Evolutionary conservation across 2,113 vertebrate genomes (phyloP).

Genomic region (Sus scrofa): T2T-Sscrofa CM000814.6:34209001-34209500

Average conservation of each 20-base stretch:
- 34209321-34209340: constrained; percentile 2
- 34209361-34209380: constrained; percentile 25
- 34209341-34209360: not conserved
- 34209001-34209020: not conserved
- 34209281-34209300: constrained; percentile 33
- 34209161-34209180: not conserved
- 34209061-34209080: not conserved
- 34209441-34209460: not conserved
- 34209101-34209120: not conserved
- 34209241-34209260: constrained; percentile 20
- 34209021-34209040: constrained; percentile 42
- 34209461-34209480: not conserved
- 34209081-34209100: not conserved
- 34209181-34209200: not conserved
- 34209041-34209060: not conserved
- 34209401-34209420: constrained; percentile 17
- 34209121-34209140: not conserved
- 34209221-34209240: constrained; percentile 46
- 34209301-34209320: not conserved
- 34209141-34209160: not conserved
- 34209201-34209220: not conserved
- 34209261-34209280: constrained; percentile 11
- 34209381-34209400: not conserved
- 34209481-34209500: not conserved
- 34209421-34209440: not conserved